Evolutionary conservation across 2,797 vertebrate species (phyloP).

Genomic region (Danio albolineatus): DNA sequence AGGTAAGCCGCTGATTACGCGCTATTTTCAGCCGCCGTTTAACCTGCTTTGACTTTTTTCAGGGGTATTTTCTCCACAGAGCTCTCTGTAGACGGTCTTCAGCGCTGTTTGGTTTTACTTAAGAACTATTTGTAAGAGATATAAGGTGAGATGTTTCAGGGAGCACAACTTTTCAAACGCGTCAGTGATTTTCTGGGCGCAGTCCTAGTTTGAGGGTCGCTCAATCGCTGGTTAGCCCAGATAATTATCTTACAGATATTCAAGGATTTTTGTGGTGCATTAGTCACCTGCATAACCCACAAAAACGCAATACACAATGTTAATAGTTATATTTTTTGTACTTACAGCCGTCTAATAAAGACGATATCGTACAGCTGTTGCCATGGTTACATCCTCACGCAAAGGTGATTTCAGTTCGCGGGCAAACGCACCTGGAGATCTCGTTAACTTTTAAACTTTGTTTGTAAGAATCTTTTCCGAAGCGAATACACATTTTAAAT

Average conservation of each 20-base stretch:
- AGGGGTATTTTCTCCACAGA: conserved; percentile 46
- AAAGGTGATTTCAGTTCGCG: neutral
- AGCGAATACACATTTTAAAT: neutral
- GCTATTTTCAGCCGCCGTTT: conserved; percentile 73
- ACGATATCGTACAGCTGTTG: neutral
- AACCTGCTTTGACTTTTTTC: conserved; percentile 48
- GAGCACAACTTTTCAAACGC: neutral
- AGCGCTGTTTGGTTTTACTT: neutral
- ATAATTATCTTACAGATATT: neutral
- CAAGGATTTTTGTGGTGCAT: neutral
- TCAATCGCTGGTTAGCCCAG: neutral
- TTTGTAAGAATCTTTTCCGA: neutral
- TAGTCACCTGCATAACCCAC: neutral
- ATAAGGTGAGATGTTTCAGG: neutral
- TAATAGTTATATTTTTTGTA: neutral
- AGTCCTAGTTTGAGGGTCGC: neutral
- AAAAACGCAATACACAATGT: neutral
- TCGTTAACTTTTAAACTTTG: neutral
- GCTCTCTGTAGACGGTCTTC: neutral
- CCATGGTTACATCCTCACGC: conserved; percentile 8
- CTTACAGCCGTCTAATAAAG: neutral
- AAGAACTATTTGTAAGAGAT: conserved; percentile 29
- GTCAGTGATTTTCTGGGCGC: conserved; percentile 5
- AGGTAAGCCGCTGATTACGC: conserved; percentile 80
- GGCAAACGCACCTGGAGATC: neutral